phyloP scores from a whole-genome alignment of 2,113 vertebrate genomes.

The Ibidorhyncha struthersii region DNA sequence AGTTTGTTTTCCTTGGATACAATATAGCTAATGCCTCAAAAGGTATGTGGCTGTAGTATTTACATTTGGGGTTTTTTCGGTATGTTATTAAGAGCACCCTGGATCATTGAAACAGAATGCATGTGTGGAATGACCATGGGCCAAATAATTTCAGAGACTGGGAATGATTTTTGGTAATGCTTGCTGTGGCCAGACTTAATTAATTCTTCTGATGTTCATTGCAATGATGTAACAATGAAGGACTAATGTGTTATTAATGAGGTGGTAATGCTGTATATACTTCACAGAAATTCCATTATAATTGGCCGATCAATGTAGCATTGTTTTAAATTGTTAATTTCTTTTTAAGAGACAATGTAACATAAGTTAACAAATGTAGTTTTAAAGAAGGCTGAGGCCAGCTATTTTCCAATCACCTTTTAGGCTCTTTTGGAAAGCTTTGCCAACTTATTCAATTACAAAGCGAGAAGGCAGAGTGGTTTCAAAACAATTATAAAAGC shows the following conservation, averaged over 20 bases:
- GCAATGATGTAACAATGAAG: conserved; percentile 3
- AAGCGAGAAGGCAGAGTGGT: neutral
- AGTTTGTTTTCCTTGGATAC: neutral
- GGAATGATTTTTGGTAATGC: neutral
- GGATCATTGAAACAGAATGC: neutral
- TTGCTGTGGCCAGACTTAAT: neutral
- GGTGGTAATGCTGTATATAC: neutral
- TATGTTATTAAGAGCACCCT: neutral
- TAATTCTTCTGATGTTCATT: neutral
- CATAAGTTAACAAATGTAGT: neutral
- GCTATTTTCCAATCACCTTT: conserved; percentile 11
- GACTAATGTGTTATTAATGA: conserved; percentile 32
- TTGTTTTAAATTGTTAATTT: conserved; percentile 37
- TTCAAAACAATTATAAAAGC: conserved; percentile 66
- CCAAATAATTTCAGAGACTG: neutral
- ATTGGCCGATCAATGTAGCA: conserved; percentile 10
- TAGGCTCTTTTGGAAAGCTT: neutral
- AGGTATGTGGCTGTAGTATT: neutral
- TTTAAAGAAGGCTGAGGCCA: conserved; percentile 35
- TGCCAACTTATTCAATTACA: conserved; percentile 41
- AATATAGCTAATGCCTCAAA: neutral
- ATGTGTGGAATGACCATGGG: neutral
- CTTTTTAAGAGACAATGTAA: conserved; percentile 34
- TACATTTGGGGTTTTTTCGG: neutral
- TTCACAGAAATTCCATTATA: conserved; percentile 5